Evolutionary conservation across 2,797 vertebrate genomes (phyloP).

Genomic region (Acanthurus lineatus): DNA sequence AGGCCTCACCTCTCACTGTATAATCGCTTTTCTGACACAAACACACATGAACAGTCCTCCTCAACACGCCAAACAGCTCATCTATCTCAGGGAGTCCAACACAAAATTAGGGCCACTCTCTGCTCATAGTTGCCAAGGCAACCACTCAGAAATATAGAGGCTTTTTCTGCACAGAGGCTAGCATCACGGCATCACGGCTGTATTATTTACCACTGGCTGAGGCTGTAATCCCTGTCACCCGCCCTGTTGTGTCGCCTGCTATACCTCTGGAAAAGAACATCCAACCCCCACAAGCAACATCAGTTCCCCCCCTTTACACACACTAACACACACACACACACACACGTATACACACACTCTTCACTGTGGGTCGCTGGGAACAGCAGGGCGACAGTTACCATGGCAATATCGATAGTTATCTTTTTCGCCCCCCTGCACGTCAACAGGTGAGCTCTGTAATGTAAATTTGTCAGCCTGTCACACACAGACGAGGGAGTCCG

Average conservation of each 20-base stretch:
- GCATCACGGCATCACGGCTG: slow-evolving; percentile 42
- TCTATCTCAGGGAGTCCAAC: slow-evolving; percentile 76
- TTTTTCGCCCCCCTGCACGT: slow-evolving; percentile 33
- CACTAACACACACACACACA: slow-evolving; percentile 12
- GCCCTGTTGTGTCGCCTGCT: slow-evolving; percentile 60
- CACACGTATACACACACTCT: not conserved
- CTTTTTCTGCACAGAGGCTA: slow-evolving; percentile 49
- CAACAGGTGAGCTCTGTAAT: slow-evolving; percentile 78
- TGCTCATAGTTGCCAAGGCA: slow-evolving; percentile 79
- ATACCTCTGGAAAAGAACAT: slow-evolving; percentile 73
- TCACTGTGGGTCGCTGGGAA: slow-evolving; percentile 42
- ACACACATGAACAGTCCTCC: slow-evolving; percentile 33
- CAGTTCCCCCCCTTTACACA: not conserved
- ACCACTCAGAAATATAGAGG: slow-evolving; percentile 69
- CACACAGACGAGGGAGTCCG: slow-evolving; percentile 49
- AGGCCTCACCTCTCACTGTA: not conserved
- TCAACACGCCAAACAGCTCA: slow-evolving; percentile 59
- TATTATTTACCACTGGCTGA: slow-evolving; percentile 72
- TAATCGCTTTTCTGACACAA: slow-evolving; percentile 18
- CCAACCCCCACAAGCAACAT: slow-evolving; percentile 54
- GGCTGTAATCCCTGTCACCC: slow-evolving; percentile 78
- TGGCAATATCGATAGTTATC: slow-evolving; percentile 77
- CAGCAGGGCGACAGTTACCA: slow-evolving; percentile 74
- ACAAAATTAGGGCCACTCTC: slow-evolving; percentile 77
- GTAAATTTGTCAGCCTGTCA: slow-evolving; percentile 65